These are phyloP conservation scores for Drosophila melanogaster DNA, from an alignment of 1,140 invertebrate genomes.

Conservation along the genomic window Release_6_plus_ISO1_MT NT_033779.5:14674501-14675000, in stretches of 20 bases:
- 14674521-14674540: slow-evolving; percentile 55
- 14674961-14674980: neutral
- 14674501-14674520: slow-evolving; percentile 83
- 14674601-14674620: slow-evolving; percentile 39
- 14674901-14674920: too few species aligned
- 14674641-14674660: too few species aligned
- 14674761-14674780: too few species aligned
- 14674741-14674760: neutral
- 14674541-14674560: slow-evolving; percentile 15
- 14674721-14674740: slow-evolving; percentile 1
- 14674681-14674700: slow-evolving; percentile 37
- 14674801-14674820: too few species aligned
- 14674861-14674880: too few species aligned
- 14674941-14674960: too few species aligned
- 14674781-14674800: too few species aligned
- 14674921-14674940: too few species aligned
- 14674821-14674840: too few species aligned
- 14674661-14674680: slow-evolving; percentile 71
- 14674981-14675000: slow-evolving; percentile 6
- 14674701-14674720: slow-evolving; percentile 24
- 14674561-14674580: slow-evolving; percentile 37
- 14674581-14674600: slow-evolving; percentile 58
- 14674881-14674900: too few species aligned
- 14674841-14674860: too few species aligned
- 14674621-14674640: slow-evolving; percentile 34